Evolutionary conservation across 1,140 invertebrate species (phyloP).

Genomic region (Pseudomyrmex flavicornis): DNA sequence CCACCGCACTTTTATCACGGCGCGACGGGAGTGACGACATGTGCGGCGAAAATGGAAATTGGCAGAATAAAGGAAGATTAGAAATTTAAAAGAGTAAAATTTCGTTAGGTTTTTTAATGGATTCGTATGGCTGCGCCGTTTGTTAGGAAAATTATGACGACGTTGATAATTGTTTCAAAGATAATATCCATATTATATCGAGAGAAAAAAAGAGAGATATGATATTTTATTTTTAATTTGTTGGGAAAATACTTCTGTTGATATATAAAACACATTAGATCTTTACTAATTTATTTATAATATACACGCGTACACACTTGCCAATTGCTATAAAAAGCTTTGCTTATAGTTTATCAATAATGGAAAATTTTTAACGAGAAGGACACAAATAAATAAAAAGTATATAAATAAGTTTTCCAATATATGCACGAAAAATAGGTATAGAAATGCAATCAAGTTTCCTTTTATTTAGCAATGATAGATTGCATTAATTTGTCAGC

Average conservation of each 20-base stretch:
- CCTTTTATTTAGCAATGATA: background rate
- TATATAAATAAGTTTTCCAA: background rate
- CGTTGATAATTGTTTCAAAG: conserved; percentile 22
- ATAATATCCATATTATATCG: conserved; percentile 6
- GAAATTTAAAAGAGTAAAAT: conserved; percentile 39
- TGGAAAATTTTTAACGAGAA: background rate
- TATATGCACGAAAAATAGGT: no score
- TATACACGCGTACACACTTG: no score
- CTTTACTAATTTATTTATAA: background rate
- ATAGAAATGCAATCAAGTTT: conserved; percentile 6
- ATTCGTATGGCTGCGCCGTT: conserved; percentile 10
- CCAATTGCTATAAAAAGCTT: background rate
- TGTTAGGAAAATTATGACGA: conserved; percentile 24
- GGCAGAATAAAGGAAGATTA: conserved; percentile 30
- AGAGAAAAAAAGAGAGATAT: background rate
- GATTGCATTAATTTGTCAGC: conserved; percentile 41
- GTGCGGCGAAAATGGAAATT: conserved; percentile 53
- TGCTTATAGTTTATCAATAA: background rate
- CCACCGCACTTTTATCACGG: conserved; percentile 36
- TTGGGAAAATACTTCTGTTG: background rate
- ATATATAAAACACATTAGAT: background rate
- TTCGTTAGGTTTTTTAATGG: conserved; percentile 45
- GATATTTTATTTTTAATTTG: background rate
- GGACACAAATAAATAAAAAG: background rate
- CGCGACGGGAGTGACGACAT: conserved; percentile 37